Percentiles rank a stretch among this genome's conserved stretches.
These are phyloP conservation scores for Alviniconcha marisindica DNA, from an alignment of 1,140 invertebrate genomes.

Conservation along the genomic window DNA sequence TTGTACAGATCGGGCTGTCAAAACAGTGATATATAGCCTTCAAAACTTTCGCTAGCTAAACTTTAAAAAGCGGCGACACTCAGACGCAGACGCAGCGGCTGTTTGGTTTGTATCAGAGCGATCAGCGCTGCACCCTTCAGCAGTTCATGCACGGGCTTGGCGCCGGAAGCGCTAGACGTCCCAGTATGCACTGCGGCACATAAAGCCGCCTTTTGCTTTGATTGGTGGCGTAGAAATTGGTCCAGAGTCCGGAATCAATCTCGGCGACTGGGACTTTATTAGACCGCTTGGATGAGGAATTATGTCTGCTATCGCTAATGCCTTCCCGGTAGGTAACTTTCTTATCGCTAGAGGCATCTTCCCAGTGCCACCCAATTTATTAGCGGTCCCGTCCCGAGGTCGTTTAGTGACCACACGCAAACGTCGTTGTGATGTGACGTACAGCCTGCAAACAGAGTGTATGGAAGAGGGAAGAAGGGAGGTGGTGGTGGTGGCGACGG, in stretches of 20 bases:
- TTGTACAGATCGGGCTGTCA: too few species aligned
- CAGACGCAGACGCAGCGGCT: too few species aligned
- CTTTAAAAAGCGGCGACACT: too few species aligned
- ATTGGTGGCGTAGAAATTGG: not conserved
- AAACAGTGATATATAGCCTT: too few species aligned
- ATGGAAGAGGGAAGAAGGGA: too few species aligned
- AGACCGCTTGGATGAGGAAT: not conserved
- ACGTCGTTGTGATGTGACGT: too few species aligned
- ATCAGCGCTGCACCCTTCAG: too few species aligned
- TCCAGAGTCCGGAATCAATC: not conserved
- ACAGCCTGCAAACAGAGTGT: too few species aligned
- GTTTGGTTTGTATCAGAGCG: too few species aligned
- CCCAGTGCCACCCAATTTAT: slow-evolving; percentile 1
- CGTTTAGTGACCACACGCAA: not conserved
- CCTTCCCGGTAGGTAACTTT: not conserved
- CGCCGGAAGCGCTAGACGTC: not conserved
- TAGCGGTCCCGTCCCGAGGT: not conserved
- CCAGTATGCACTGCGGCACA: not conserved
- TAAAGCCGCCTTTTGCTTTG: slow-evolving; percentile 1
- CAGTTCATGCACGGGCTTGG: too few species aligned
- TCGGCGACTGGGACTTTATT: slow-evolving; percentile 12
- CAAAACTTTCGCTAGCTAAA: too few species aligned
- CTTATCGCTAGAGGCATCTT: slow-evolving; percentile 20
- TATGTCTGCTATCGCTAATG: slow-evolving; percentile 29
- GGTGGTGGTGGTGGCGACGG: too few species aligned